phyloP scores from a whole-genome alignment of 2,113 vertebrate species.

The Myxocyprinus asiaticus region DNA sequence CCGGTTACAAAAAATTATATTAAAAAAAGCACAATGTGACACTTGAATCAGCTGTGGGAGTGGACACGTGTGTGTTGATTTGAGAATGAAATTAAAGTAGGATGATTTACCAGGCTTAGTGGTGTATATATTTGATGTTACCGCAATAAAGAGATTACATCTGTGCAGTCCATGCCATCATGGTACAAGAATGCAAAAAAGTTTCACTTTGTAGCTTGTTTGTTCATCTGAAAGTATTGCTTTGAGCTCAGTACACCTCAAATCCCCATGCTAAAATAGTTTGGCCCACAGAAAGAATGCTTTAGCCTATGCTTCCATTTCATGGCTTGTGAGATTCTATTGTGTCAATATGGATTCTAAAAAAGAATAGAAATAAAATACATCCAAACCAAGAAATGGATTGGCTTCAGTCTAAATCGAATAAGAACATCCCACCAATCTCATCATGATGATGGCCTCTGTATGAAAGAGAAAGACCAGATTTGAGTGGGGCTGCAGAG shows the following conservation, averaged over 20 bases:
- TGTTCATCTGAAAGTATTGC: slow-evolving; percentile 32
- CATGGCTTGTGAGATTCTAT: slow-evolving; percentile 58
- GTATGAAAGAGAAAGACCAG: slow-evolving; percentile 70
- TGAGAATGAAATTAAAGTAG: slow-evolving; percentile 45
- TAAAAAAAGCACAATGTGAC: slow-evolving; percentile 69
- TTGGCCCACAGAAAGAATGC: slow-evolving; percentile 43
- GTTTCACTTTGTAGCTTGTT: slow-evolving; percentile 40
- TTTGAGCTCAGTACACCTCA: slow-evolving; percentile 30
- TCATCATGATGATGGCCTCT: slow-evolving; percentile 72
- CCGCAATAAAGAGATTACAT: slow-evolving; percentile 49
- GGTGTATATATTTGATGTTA: slow-evolving; percentile 47
- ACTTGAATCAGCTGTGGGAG: slow-evolving; percentile 72
- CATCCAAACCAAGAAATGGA: slow-evolving; percentile 76
- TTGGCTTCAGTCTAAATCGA: slow-evolving; percentile 58
- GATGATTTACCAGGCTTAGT: slow-evolving; percentile 52
- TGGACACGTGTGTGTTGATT: slow-evolving; percentile 54
- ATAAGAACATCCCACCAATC: slow-evolving; percentile 58
- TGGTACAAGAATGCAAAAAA: slow-evolving; percentile 28
- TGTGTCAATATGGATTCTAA: slow-evolving; percentile 56
- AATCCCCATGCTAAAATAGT: slow-evolving; percentile 54
- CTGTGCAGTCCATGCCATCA: slow-evolving; percentile 23
- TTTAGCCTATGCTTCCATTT: slow-evolving; percentile 52
- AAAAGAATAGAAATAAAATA: slow-evolving; percentile 64
- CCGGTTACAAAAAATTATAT: slow-evolving; percentile 69
- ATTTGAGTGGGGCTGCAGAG: slow-evolving; percentile 74